Evolutionary conservation across 2,797 vertebrate genomes (phyloP).

Genomic region (Acestrorhynchus altus): DNA sequence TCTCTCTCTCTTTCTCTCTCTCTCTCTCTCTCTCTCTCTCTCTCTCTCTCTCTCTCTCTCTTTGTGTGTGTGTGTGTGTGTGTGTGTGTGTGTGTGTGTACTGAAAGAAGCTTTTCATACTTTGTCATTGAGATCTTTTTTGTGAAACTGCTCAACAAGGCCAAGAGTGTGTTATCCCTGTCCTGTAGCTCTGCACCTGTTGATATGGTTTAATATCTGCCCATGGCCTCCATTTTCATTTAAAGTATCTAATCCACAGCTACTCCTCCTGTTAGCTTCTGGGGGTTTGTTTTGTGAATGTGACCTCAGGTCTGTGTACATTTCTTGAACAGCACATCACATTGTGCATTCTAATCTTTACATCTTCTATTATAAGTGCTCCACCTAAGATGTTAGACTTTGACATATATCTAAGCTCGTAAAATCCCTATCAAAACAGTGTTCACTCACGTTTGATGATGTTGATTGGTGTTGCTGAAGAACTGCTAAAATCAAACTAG

Average conservation of each 20-base stretch:
- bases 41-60: neutral
- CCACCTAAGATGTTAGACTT: neutral
- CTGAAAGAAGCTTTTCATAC: neutral
- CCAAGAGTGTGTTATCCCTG: neutral
- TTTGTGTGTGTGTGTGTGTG: neutral
- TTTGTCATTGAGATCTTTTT: neutral
- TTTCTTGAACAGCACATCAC: neutral
- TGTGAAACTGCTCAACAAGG: neutral
- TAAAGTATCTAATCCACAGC: neutral
- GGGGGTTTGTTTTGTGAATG: neutral
- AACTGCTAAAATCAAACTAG: no score
- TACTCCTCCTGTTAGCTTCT: no score
- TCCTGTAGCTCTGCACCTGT: neutral
- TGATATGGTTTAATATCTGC: neutral
- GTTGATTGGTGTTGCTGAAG: no score
- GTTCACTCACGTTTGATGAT: no score
- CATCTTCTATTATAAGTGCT: neutral
- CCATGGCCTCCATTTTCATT: neutral
- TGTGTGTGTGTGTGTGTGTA: slow-evolving; percentile 4
- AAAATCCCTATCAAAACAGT: no score
- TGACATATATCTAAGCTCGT: no score
- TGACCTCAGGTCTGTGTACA: neutral
- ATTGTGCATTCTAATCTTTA: neutral
- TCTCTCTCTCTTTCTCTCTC: slow-evolving; percentile 3
- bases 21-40: slow-evolving; percentile 7